These are phyloP conservation scores for Cenopis cana DNA, from an alignment of 2,888 invertebrate species.

Conservation along the genomic window DNA sequence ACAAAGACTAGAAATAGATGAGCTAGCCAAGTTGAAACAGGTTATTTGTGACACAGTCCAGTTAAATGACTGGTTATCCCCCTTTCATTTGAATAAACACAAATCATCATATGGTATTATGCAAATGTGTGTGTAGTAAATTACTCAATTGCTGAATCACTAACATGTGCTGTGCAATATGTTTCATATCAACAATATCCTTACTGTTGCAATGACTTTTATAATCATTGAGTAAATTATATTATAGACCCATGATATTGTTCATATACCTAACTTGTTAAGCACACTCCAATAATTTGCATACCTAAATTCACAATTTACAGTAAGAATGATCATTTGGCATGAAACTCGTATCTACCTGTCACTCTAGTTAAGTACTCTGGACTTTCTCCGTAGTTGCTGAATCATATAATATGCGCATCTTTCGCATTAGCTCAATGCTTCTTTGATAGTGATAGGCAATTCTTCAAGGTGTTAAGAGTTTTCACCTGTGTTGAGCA, in stretches of 20 bases:
- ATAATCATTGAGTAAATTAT: background rate
- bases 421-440: background rate
- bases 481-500: background rate
- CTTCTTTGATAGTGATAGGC: background rate
- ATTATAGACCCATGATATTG: no score
- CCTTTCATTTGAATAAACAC: background rate
- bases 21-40: background rate
- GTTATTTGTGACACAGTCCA: background rate
- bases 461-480: background rate
- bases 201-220: background rate
- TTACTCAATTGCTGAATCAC: background rate
- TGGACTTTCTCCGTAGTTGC: background rate
- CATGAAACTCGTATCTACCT: no score
- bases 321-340: no score
- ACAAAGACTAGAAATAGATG: background rate
- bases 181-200: background rate
- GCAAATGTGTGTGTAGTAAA: background rate
- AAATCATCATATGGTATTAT: background rate
- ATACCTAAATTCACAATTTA: no score
- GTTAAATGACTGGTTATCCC: background rate
- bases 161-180: background rate
- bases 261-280: no score
- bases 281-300: no score
- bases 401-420: background rate
- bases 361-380: no score